Evolutionary conservation across 1,140 invertebrate species (phyloP).

Genomic region (Parasteatoda tepidariorum): DNA sequence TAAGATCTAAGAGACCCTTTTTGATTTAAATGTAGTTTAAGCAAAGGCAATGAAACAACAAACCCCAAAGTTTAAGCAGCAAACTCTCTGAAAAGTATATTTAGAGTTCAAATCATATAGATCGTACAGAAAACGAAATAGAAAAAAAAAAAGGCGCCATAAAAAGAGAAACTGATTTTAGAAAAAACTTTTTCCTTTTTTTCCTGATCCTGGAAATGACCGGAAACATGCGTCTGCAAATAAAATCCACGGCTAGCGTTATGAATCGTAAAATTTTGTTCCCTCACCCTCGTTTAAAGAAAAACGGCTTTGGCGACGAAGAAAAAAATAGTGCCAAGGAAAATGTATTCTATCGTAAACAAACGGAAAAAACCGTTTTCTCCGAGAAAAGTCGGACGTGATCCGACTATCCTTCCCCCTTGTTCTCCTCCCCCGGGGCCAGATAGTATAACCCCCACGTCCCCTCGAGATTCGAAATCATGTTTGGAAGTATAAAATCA

Average conservation of each 20-base stretch:
- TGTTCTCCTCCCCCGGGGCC: not conserved
- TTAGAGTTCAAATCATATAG: not conserved
- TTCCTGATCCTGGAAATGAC: conserved; percentile 21
- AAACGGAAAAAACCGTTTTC: conserved; percentile 49
- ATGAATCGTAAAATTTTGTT: conserved; percentile 58
- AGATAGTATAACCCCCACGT: not conserved
- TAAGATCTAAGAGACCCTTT: no score
- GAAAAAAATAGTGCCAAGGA: not conserved
- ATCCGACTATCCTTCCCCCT: conserved; percentile 29
- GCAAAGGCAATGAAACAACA: not conserved
- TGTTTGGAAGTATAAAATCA: conserved; percentile 53
- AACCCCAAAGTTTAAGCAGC: not conserved
- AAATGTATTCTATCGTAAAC: conserved; percentile 36
- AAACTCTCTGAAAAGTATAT: not conserved
- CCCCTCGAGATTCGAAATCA: not conserved
- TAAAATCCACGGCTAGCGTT: conserved; percentile 41
- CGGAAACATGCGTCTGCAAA: conserved; percentile 51
- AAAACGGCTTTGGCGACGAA: not conserved
- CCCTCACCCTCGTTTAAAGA: conserved; percentile 17
- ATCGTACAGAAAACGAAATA: not conserved
- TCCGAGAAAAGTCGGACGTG: conserved; percentile 33
- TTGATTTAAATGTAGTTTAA: no score
- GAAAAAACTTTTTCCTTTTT: not conserved
- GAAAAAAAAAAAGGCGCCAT: not conserved
- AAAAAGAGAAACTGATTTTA: not conserved